phyloP scores from a whole-genome alignment of 1,140 invertebrate species.

The Trypoxylus dichotomus region DNA sequence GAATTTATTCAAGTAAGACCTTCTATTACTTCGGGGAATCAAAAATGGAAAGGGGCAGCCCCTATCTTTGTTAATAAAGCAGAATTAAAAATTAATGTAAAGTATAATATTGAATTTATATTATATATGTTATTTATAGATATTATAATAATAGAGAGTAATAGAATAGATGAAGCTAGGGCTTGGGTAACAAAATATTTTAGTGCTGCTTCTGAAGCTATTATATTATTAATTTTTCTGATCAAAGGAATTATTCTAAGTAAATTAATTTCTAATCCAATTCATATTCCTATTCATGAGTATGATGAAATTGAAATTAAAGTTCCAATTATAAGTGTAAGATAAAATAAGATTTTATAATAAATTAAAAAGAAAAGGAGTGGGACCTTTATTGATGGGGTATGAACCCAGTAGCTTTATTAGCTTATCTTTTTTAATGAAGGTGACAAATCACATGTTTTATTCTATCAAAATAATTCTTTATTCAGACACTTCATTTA shows the following conservation, averaged over 20 bases:
- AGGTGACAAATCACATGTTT: constrained; percentile 47
- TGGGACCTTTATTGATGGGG: constrained; percentile 55
- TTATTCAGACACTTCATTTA: constrained; percentile 58
- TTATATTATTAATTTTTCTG: constrained; percentile 53
- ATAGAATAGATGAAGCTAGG: constrained; percentile 54
- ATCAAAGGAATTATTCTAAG: constrained; percentile 57
- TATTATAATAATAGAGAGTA: constrained; percentile 54
- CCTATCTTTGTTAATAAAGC: constrained; percentile 55
- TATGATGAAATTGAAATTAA: constrained; percentile 56
- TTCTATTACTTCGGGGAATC: constrained; percentile 56
- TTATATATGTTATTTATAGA: constrained; percentile 48
- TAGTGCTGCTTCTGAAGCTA: constrained; percentile 53
- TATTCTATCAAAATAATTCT: constrained; percentile 60
- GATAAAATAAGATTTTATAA: constrained; percentile 56
- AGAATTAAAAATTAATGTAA: constrained; percentile 46
- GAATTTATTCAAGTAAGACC: constrained; percentile 53
- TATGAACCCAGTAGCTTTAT: constrained; percentile 57
- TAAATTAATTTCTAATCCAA: constrained; percentile 62
- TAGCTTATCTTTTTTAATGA: constrained; percentile 54
- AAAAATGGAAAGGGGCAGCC: constrained; percentile 56
- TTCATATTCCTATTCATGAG: constrained; percentile 57
- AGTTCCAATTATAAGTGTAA: constrained; percentile 54
- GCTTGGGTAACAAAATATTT: constrained; percentile 59
- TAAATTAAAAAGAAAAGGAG: constrained; percentile 56
- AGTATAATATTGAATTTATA: constrained; percentile 40